Conservation (phyloP, 2,113 vertebrate species). For the Ammodytes dubius region DNA sequence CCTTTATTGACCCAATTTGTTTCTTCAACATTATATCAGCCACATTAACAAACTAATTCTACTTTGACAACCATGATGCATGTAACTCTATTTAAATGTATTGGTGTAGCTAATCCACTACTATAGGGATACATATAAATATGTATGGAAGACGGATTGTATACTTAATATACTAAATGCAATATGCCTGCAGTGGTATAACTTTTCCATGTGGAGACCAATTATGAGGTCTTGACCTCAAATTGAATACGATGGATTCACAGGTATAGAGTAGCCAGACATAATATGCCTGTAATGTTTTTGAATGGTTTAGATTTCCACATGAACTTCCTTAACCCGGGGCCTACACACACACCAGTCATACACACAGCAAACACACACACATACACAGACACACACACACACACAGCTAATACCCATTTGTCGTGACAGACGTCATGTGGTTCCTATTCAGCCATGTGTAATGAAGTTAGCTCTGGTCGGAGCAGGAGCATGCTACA, state of each 20-base stretch:
- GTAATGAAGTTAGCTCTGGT: conserved; percentile 70
- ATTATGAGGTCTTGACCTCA: conserved; percentile 47
- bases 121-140: background rate
- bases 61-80: background rate
- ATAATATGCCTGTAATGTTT: conserved; percentile 77
- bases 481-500: conserved; percentile 22
- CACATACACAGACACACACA: conserved; percentile 16
- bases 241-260: conserved; percentile 27
- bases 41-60: background rate
- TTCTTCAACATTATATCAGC: background rate
- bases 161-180: background rate
- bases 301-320: conserved; percentile 69
- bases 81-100: background rate
- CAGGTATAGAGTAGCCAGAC: conserved; percentile 63
- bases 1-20: background rate
- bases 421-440: conserved; percentile 61
- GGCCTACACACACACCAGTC: conserved; percentile 24
- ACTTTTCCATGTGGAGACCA: background rate
- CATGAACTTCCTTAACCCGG: conserved; percentile 64
- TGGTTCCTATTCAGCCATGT: conserved; percentile 65
- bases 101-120: background rate
- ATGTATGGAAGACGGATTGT: background rate
- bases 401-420: conserved; percentile 28
- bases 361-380: conserved; percentile 24
- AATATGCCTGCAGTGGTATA: background rate